Conservation (phyloP, 2,797 vertebrate species). For the Galagoides demidoff region DNA sequence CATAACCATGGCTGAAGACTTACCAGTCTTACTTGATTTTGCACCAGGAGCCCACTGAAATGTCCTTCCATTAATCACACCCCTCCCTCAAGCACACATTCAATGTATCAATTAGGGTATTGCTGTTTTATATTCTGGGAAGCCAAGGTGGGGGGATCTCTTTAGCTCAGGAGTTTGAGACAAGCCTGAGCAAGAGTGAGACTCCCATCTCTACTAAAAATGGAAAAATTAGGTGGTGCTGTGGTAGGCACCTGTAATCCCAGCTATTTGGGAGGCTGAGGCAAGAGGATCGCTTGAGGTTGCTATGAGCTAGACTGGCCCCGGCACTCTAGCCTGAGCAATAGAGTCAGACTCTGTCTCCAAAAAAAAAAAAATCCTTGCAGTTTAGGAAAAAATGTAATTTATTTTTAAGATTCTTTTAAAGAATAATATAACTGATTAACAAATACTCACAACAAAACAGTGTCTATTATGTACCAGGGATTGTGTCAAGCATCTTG, state of each 20-base stretch:
- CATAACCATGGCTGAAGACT: neutral
- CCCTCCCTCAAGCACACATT: neutral
- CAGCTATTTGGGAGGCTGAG: too few relatives aligned
- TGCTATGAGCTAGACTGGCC: too few relatives aligned
- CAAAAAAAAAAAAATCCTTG: neutral
- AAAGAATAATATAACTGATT: neutral
- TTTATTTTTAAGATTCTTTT: constrained; percentile 17
- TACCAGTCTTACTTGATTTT: neutral
- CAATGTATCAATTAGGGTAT: neutral
- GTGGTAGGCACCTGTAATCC: too few relatives aligned
- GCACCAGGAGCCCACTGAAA: neutral
- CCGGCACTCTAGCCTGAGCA: too few relatives aligned
- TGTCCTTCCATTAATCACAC: neutral
- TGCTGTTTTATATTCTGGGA: neutral
- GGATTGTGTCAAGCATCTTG: neutral
- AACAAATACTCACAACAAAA: neutral
- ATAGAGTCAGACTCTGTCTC: too few relatives aligned
- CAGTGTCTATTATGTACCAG: neutral
- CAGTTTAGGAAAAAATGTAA: neutral
- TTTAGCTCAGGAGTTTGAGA: too few relatives aligned
- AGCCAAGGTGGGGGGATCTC: too few relatives aligned
- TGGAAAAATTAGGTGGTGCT: too few relatives aligned
- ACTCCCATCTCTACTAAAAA: too few relatives aligned
- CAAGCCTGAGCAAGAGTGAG: too few relatives aligned
- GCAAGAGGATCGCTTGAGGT: too few relatives aligned